These are phyloP conservation scores for Blastobasis lacticolella DNA, from an alignment of 2,888 invertebrate species.

Conservation along the genomic window DNA sequence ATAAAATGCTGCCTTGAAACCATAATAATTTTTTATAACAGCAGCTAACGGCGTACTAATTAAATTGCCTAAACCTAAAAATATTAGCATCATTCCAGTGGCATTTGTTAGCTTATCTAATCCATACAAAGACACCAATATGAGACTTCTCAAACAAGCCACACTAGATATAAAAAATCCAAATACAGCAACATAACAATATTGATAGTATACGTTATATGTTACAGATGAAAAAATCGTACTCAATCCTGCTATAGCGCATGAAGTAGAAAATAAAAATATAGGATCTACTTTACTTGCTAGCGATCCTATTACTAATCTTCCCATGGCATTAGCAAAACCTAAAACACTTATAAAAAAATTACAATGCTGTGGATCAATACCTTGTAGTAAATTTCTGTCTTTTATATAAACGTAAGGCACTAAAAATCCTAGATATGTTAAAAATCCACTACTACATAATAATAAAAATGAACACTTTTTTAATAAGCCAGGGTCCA, in stretches of 20 bases:
- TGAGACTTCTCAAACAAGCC: conserved; percentile 44
- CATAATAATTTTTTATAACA: conserved; percentile 36
- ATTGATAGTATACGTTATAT: conserved; percentile 47
- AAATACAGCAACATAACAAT: conserved; percentile 39
- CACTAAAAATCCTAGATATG: conserved; percentile 47
- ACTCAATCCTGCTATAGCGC: conserved; percentile 33
- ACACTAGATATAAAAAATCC: conserved; percentile 45
- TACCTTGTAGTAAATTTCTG: conserved; percentile 38
- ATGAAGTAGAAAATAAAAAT: conserved; percentile 27
- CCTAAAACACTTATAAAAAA: conserved; percentile 55
- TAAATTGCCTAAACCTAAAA: conserved; percentile 54
- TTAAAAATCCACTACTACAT: conserved; percentile 39
- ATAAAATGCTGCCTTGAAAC: conserved; percentile 43
- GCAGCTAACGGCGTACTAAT: conserved; percentile 55
- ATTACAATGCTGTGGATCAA: conserved; percentile 35
- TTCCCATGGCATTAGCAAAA: conserved; percentile 44
- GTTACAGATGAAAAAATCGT: conserved; percentile 44
- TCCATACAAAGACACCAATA: conserved; percentile 53
- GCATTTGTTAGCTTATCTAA: conserved; percentile 60
- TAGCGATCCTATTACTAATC: conserved; percentile 38
- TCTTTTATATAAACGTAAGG: conserved; percentile 53
- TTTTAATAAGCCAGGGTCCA: conserved; percentile 50
- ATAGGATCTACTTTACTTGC: conserved; percentile 43
- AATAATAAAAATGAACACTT: conserved; percentile 42
- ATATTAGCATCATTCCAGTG: conserved; percentile 53